Evolutionary conservation across 2,113 vertebrate genomes (phyloP), one percentile per base, ranked within the genome.

Genomic region (Syngnathoides biaculeatus): DNA sequence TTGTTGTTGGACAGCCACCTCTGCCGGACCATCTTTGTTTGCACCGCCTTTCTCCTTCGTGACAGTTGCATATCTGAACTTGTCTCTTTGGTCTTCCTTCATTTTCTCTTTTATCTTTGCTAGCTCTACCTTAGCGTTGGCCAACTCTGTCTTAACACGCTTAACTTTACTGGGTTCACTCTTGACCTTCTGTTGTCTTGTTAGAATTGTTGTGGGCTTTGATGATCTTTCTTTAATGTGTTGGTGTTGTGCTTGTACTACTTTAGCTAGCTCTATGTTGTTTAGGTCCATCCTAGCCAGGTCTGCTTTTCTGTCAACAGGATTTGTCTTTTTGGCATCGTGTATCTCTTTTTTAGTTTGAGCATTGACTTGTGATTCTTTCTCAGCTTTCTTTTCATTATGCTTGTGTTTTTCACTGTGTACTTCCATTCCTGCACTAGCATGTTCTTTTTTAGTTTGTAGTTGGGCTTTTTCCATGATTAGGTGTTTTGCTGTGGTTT

Each of bases 81-180:
- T 81, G 5, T 68, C 77, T 48, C 77, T 82, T 71, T 76, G 79
- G 35, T 83, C 77, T 40, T 72, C 79, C 60, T 53, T 83, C 78
- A 87, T 87, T 78, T 89, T 88, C 53, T 87, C 84, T 39, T 87
- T 89, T 64, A 88, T 88, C 74, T 85, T 83, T 40, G 79, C 83
- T 38, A 89, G 22, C 59, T 89, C 87, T 12, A 77, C 84, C 75
- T 85, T 90, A 20, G 85, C 77, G 78, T 87, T 88, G 13, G 87
- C 88, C 59, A 83, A 68, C 72, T 89, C 87, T 2, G 75, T 75
- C 72, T 87, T 89, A 0, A 85, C 81, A 64, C 73, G 71, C 55
- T 86, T 72, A 15, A 88, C 73, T 78, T 73, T 84, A 56, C 79
- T 81, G 38, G 80, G 77, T 43, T 86, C 83, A 60, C 8, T 40